phyloP scores from a whole-genome alignment of 2,888 invertebrate species.

The Gortyna flavago region DNA sequence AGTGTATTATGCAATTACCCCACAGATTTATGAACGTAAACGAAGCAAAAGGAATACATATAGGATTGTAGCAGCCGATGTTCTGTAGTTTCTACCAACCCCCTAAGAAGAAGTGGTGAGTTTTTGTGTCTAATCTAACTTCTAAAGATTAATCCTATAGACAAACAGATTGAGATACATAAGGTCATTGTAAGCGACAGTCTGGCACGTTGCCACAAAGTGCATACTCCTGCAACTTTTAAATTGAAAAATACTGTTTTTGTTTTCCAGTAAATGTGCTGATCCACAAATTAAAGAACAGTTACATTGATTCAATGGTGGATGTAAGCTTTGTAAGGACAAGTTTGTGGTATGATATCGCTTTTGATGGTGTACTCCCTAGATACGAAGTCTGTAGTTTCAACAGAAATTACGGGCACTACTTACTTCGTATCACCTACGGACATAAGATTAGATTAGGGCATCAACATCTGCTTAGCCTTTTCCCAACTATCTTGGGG shows the following conservation, averaged over 20 bases:
- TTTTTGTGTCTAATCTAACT: not conserved
- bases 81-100: no score
- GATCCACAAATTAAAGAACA: not conserved
- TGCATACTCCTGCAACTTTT: slow-evolving; percentile 22
- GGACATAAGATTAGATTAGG: no score
- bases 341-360: not conserved
- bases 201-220: slow-evolving; percentile 45
- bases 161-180: slow-evolving; percentile 22
- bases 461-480: no score
- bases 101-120: no score
- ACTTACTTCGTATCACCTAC: no score
- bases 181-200: slow-evolving; percentile 14
- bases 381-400: no score
- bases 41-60: no score
- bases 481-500: no score
- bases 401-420: no score
- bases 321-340: not conserved
- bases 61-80: no score
- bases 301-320: not conserved
- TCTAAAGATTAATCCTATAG: slow-evolving; percentile 8
- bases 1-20: no score
- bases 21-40: no score
- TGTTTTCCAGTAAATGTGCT: slow-evolving; percentile 17
- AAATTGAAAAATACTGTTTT: slow-evolving; percentile 30
- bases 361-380: not conserved